Base-by-base conservation (phyloP, 2,797 vertebrate species). In the Cuniculus paca region DNA sequence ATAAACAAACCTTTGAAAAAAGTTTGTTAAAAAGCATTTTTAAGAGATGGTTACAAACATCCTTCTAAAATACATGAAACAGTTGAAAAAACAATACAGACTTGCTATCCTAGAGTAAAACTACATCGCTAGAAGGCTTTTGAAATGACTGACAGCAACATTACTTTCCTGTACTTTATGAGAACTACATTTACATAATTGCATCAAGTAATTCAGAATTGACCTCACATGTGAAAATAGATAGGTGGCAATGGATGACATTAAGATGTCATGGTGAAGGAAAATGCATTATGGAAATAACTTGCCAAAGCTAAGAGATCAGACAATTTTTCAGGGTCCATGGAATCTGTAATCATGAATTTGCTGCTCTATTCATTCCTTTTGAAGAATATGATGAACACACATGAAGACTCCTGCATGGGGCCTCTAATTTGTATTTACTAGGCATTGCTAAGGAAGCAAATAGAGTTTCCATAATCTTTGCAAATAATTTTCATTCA, bases 201-300 rank as follows among this genome's bases (percentile, higher is more conserved):
- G 68, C 82, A 90, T 94, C 83, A 97, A 97, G 80, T 42, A 19
- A 79, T 87, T 97, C 85, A 96, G 94, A 97, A 95, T 65, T 74
- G 95, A 92, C 81, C 90, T 97, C 70, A 56, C 5, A 5, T 24
- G 24, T 36, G 60, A 95, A 97, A 97, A 20, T 20, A 94, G 74
- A n/a, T 68, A 17, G 63, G 36, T 68, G 63, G 87, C 88, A 97
- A 80, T 84, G 97, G 96, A 96, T 95, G 93, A 85, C 85, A 95
- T 78, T 68, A 94, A 85, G 92, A 80, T 26, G 93, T 60, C 65
- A 81, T 22, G 2, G 72, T 45, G 68, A 72, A 90, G 61, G 36
- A 95, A 96, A 84, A 72, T 8, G 45, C n/a, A 48, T 94, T 81
- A 94, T 89, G 94, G 68, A 97, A 97, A 95, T 77, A 91, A 83